These are phyloP conservation scores for Virgularia gustaviana DNA, from an alignment of 92 coral and sea anemone genomes.

Conservation along the genomic window DNA sequence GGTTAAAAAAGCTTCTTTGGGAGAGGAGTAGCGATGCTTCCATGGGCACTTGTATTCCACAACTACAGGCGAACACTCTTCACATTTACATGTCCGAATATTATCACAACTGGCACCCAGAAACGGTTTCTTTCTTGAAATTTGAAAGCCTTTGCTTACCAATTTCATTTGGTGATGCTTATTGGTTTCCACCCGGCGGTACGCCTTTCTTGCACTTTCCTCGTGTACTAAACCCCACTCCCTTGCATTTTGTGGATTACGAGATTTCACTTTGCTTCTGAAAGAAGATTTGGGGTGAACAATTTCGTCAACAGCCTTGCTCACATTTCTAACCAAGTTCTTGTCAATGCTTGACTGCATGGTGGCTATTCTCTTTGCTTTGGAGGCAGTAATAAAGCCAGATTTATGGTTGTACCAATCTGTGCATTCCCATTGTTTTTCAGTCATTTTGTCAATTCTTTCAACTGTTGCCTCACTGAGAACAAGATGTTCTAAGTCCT, in stretches of 20 bases:
- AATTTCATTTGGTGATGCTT: not conserved
- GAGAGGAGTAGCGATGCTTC: not conserved
- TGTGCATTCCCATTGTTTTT: constrained; percentile 65
- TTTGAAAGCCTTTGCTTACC: not conserved
- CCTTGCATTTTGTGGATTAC: not conserved
- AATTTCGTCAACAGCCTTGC: not conserved
- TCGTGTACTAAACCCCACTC: constrained; percentile 3
- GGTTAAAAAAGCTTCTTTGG: not conserved
- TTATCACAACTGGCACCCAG: constrained; percentile 7
- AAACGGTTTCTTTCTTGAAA: not conserved
- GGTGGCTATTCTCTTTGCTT: constrained; percentile 60
- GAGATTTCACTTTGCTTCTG: not conserved
- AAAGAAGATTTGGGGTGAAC: not conserved
- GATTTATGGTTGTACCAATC: constrained; percentile 54
- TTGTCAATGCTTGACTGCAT: constrained; percentile 53
- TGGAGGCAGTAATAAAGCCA: constrained; percentile 66
- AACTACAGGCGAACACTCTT: not conserved
- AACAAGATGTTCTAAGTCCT: no score
- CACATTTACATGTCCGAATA: not conserved
- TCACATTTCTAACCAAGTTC: constrained; percentile 31
- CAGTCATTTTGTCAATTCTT: constrained; percentile 38
- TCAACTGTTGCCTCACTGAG: constrained; percentile 57
- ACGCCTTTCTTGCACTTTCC: constrained; percentile 1
- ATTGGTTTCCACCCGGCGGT: not conserved
- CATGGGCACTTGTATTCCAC: not conserved